These are phyloP conservation scores for Agapostemon virescens DNA, from an alignment of 2,888 invertebrate species.

Conservation along the genomic window DNA sequence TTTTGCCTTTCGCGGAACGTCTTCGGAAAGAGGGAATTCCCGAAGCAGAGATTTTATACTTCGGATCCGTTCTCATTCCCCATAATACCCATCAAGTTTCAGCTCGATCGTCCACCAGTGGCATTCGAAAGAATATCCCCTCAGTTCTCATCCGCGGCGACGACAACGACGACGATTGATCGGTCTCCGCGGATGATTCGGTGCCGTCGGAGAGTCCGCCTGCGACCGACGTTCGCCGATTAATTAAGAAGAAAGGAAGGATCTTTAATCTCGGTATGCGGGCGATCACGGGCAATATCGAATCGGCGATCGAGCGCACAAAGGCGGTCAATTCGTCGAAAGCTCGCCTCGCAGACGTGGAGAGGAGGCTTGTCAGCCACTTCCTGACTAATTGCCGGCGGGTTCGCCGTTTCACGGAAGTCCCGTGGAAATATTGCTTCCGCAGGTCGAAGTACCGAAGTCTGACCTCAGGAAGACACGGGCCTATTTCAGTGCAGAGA, in stretches of 20 bases:
- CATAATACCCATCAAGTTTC: slow-evolving; percentile 5
- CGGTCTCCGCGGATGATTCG: slow-evolving; percentile 23
- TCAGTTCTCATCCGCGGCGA: neutral
- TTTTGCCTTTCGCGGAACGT: neutral
- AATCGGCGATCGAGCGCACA: slow-evolving; percentile 57
- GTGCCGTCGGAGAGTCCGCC: neutral
- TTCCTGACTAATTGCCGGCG: slow-evolving; percentile 75
- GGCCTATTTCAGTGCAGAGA: slow-evolving; percentile 62
- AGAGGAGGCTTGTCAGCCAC: slow-evolving; percentile 72
- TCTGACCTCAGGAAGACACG: slow-evolving; percentile 60
- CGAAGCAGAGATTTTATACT: neutral
- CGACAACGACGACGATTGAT: slow-evolving; percentile 11
- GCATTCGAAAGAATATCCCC: neutral
- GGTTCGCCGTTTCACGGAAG: slow-evolving; percentile 69
- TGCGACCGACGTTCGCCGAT: slow-evolving; percentile 26
- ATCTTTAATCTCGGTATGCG: slow-evolving; percentile 55
- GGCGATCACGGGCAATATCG: slow-evolving; percentile 50
- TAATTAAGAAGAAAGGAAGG: slow-evolving; percentile 51
- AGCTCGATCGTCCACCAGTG: neutral
- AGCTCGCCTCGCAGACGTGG: slow-evolving; percentile 60
- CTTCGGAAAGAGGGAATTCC: neutral
- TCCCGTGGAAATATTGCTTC: slow-evolving; percentile 73
- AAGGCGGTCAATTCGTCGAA: slow-evolving; percentile 64
- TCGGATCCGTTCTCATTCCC: neutral
- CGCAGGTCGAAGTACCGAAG: slow-evolving; percentile 64